Evolutionary conservation across 2,797 vertebrate genomes (phyloP).

Genomic region (Coccyzus lansbergi): DNA sequence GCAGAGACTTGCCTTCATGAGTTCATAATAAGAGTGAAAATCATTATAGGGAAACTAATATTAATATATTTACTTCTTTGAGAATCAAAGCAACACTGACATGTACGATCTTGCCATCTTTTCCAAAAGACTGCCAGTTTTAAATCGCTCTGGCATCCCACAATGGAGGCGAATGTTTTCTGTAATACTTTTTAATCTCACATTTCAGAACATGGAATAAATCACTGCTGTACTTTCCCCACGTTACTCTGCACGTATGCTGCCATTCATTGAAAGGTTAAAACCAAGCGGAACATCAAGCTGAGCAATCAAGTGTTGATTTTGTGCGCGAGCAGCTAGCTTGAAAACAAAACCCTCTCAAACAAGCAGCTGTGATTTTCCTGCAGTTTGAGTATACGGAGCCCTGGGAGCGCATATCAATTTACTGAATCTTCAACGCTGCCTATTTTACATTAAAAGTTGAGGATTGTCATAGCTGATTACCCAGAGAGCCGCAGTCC

Average conservation of each 20-base stretch:
- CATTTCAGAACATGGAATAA: not conserved
- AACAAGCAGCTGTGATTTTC: conserved; percentile 45
- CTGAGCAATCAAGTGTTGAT: conserved; percentile 49
- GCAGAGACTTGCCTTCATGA: not conserved
- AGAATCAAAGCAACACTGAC: not conserved
- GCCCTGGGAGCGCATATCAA: not conserved
- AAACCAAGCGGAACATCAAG: conserved; percentile 38
- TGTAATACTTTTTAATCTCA: not conserved
- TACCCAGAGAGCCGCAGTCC: not conserved
- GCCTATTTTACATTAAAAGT: not conserved
- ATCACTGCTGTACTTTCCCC: not conserved
- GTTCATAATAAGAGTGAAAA: not conserved
- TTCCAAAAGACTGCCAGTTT: not conserved
- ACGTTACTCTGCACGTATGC: conserved; percentile 1
- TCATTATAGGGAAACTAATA: not conserved
- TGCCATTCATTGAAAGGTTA: conserved; percentile 24
- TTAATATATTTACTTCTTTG: not conserved
- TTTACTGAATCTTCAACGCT: not conserved
- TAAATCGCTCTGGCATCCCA: conserved; percentile 24
- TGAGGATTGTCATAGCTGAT: not conserved
- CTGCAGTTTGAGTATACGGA: not conserved
- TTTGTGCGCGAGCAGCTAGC: not conserved
- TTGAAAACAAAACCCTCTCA: conserved; percentile 41
- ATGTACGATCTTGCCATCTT: not conserved
- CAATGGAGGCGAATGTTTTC: conserved; percentile 22